phyloP scores from a whole-genome alignment of 2,888 invertebrate species.

The Linnaemya tessellans region DNA sequence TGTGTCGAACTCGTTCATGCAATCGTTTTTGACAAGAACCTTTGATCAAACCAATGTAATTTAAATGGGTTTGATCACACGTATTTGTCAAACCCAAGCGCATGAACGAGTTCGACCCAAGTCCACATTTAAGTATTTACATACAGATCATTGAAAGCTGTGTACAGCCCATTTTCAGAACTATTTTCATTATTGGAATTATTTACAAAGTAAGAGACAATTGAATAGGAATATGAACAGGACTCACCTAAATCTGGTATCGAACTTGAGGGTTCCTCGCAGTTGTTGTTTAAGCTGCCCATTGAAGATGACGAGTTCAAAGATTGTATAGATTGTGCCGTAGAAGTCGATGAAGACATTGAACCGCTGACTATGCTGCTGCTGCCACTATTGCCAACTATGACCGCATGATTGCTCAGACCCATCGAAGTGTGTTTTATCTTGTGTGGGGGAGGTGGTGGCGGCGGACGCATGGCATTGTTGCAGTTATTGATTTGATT shows the following conservation, averaged over 20 bases:
- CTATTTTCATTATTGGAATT: background rate
- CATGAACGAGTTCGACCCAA: too few relatives aligned
- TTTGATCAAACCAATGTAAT: too few relatives aligned
- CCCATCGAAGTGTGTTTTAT: slow-evolving; percentile 78
- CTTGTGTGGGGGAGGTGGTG: slow-evolving; percentile 83
- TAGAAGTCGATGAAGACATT: slow-evolving; percentile 32
- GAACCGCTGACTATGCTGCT: slow-evolving; percentile 25
- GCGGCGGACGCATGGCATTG: slow-evolving; percentile 82
- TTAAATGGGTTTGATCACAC: too few relatives aligned
- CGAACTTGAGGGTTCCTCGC: slow-evolving; percentile 93
- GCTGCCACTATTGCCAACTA: slow-evolving; percentile 42
- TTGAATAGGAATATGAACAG: background rate
- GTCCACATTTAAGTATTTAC: too few relatives aligned
- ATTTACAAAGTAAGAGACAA: background rate
- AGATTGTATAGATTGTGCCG: slow-evolving; percentile 23
- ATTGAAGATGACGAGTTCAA: slow-evolving; percentile 31
- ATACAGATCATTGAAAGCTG: too few relatives aligned
- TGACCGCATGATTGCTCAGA: slow-evolving; percentile 70
- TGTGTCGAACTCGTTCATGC: too few relatives aligned
- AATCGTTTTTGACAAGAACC: too few relatives aligned
- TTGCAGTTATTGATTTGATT: slow-evolving; percentile 74
- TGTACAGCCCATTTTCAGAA: background rate
- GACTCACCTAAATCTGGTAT: slow-evolving; percentile 94
- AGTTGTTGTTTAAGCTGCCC: slow-evolving; percentile 78
- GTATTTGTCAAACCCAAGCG: too few relatives aligned